Evolutionary conservation across 2,797 vertebrate genomes (phyloP).

Genomic region (Pseudocheirus occidentalis): DNA sequence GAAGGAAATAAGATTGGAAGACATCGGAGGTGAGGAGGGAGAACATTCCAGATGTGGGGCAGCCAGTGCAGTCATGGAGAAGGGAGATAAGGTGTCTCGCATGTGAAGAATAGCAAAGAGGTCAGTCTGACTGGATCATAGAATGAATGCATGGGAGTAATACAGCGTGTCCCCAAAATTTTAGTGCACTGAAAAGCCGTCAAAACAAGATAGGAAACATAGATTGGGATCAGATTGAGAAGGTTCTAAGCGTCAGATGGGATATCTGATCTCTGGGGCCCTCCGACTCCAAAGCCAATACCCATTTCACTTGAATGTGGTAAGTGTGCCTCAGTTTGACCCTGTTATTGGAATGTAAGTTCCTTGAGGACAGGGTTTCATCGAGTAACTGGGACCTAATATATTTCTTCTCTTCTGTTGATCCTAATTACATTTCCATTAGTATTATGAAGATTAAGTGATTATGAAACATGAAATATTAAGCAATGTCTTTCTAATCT

Average conservation of each 20-base stretch:
- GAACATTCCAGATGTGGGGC: neutral
- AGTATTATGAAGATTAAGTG: neutral
- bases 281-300: neutral
- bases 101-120: neutral
- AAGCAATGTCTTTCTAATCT: neutral
- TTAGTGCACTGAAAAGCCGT: neutral
- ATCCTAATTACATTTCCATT: neutral
- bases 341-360: neutral
- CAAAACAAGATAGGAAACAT: neutral
- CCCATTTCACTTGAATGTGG: neutral
- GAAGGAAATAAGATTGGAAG: neutral
- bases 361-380: neutral
- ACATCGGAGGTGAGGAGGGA: neutral
- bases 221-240: neutral
- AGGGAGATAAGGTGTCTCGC: neutral
- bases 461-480: neutral
- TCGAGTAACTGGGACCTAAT: neutral
- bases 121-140: neutral
- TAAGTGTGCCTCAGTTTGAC: neutral
- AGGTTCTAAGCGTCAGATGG: neutral
- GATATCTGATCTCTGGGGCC: neutral
- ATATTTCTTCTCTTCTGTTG: neutral
- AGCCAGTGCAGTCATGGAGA: neutral
- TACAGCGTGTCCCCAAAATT: neutral
- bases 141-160: neutral